These are phyloP conservation scores for Psittacara wagleri DNA, from an alignment of 2,113 vertebrate genomes.

Conservation along the genomic window DNA sequence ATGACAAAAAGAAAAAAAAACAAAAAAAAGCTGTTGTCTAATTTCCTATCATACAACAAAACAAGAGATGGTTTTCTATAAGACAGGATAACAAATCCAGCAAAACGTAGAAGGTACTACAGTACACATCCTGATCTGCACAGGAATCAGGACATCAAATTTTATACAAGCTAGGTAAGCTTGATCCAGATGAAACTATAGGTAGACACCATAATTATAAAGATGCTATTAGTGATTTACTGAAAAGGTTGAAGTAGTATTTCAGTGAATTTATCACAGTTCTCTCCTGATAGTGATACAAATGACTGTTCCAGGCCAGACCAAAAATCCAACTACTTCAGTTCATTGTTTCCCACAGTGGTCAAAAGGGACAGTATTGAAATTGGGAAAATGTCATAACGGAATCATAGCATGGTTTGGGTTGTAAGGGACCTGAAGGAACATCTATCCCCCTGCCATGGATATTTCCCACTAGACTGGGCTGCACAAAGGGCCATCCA, in stretches of 20 bases:
- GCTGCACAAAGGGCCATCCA: not conserved
- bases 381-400: not conserved
- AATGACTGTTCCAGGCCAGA: not conserved
- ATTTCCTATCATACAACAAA: not conserved
- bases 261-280: not conserved
- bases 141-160: not conserved
- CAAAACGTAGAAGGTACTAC: not conserved
- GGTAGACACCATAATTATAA: not conserved
- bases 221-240: not conserved
- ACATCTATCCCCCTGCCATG: not conserved
- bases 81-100: not conserved
- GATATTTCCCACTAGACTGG: not conserved
- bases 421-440: not conserved
- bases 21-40: not conserved
- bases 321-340: not conserved
- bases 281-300: not conserved
- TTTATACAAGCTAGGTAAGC: not conserved
- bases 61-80: not conserved
- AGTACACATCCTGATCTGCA: not conserved
- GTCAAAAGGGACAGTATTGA: not conserved
- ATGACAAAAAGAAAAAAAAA: not conserved
- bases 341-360: not conserved
- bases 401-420: not conserved
- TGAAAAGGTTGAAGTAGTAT: not conserved
- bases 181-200: not conserved